Evolutionary conservation across 2,113 vertebrate genomes (phyloP).

Genomic region (Thamnophis sirtalis): DNA sequence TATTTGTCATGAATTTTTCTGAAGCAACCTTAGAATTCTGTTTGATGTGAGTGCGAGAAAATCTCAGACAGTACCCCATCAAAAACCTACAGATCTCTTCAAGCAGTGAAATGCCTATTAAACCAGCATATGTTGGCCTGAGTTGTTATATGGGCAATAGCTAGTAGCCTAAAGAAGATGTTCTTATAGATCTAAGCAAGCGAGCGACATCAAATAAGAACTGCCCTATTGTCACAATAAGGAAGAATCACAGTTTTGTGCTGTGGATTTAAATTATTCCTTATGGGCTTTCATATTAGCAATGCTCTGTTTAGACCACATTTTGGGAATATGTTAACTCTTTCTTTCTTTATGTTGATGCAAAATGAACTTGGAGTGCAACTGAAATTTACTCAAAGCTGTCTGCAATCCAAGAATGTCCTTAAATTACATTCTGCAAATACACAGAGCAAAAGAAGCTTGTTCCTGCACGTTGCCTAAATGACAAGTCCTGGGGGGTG

Average conservation of each 20-base stretch:
- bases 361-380: background rate
- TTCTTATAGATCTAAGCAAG: background rate
- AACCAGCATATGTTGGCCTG: background rate
- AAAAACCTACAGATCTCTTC: background rate
- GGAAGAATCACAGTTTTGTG: background rate
- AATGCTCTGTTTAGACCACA: background rate
- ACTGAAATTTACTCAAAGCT: background rate
- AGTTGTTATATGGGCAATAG: background rate
- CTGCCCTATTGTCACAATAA: background rate
- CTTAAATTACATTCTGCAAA: background rate
- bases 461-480: background rate
- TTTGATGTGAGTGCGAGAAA: background rate
- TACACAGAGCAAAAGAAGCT: background rate
- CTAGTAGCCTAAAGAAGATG: background rate
- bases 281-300: background rate
- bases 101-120: background rate
- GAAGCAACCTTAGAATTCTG: background rate
- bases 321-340: background rate
- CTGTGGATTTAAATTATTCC: background rate
- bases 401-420: background rate
- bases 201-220: background rate
- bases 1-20: background rate
- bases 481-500: background rate
- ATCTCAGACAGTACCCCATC: background rate
- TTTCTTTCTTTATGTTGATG: background rate